Percentiles rank a stretch among this genome's conserved stretches.
Evolutionary conservation across 2,113 vertebrate genomes (phyloP).

Genomic region (Odocoileus hemionus): DNA sequence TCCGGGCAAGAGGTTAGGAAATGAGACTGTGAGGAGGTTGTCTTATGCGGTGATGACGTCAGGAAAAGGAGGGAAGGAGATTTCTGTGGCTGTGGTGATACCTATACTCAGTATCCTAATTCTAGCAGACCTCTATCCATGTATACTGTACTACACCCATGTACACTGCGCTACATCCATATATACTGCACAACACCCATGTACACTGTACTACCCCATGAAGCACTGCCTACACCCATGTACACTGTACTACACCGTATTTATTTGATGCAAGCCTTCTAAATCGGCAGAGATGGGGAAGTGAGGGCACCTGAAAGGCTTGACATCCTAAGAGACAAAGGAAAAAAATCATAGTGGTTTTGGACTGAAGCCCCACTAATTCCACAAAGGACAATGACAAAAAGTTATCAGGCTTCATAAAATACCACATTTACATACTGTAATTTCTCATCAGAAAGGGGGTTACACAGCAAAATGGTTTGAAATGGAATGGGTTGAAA

Average conservation of each 20-base stretch:
- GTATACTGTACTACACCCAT: neutral
- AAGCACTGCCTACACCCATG: neutral
- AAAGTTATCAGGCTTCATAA: constrained; percentile 22
- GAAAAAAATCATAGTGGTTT: neutral
- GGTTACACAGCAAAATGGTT: constrained; percentile 14
- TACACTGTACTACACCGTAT: neutral
- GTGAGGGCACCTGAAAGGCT: neutral
- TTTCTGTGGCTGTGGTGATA: neutral
- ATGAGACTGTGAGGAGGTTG: neutral
- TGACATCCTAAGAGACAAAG: constrained; percentile 33
- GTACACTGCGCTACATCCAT: too few species aligned
- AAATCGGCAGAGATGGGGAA: neutral
- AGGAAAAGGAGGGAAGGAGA: neutral
- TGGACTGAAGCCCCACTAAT: neutral
- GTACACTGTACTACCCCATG: neutral
- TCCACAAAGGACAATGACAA: constrained; percentile 30
- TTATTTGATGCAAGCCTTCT: neutral
- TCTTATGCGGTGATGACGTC: neutral
- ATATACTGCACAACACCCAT: too few species aligned
- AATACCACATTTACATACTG: constrained; percentile 26
- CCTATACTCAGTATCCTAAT: neutral
- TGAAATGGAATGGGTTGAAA: neutral
- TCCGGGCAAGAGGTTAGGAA: neutral
- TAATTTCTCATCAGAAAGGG: neutral
- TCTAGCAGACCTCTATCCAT: neutral